A percentile compares a stretch with the other conserved stretches of the same genome.
These are phyloP conservation scores for Brachionus manjavacas DNA, from an alignment of 1,140 invertebrate species.

Conservation along the genomic window DNA sequence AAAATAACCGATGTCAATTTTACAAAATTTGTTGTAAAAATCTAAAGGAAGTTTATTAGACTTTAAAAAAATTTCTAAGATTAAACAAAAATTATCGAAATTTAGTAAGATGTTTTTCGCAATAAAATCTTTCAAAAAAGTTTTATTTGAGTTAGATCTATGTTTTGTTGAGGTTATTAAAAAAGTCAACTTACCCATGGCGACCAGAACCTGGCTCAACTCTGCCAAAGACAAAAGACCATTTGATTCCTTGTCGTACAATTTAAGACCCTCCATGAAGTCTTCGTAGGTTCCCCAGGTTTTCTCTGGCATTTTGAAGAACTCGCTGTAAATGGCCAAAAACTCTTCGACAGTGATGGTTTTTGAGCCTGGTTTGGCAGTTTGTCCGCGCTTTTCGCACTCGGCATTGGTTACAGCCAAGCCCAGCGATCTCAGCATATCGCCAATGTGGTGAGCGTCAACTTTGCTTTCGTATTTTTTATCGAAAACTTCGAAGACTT, in stretches of 20 bases:
- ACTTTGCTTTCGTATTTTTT: constrained; percentile 43
- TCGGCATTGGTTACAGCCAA: constrained; percentile 19
- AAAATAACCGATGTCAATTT: too few relatives aligned
- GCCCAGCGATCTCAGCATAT: constrained; percentile 42
- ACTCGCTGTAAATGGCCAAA: constrained; percentile 41
- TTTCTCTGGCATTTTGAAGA: constrained; percentile 43
- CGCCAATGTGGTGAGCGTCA: constrained; percentile 35
- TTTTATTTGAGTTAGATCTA: too few relatives aligned
- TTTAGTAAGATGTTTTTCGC: too few relatives aligned
- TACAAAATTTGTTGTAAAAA: too few relatives aligned
- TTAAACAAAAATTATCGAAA: too few relatives aligned
- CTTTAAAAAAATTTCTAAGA: too few relatives aligned
- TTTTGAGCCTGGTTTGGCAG: constrained; percentile 37
- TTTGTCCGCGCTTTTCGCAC: constrained; percentile 41
- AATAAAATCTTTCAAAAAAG: too few relatives aligned
- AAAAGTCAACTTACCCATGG: constrained; percentile 21
- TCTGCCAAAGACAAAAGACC: constrained; percentile 40
- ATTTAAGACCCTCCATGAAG: constrained; percentile 44
- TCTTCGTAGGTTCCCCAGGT: constrained; percentile 43
- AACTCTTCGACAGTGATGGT: constrained; percentile 42
- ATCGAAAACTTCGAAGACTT: constrained; percentile 43
- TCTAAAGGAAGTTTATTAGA: too few relatives aligned
- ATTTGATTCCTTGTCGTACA: constrained; percentile 43
- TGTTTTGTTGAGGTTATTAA: too few relatives aligned
- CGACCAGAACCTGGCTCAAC: constrained; percentile 40